Evolutionary conservation across 2,888 invertebrate genomes (phyloP), one percentile per base, ranked within the genome.

Genomic region (Tipula confusa): DNA sequence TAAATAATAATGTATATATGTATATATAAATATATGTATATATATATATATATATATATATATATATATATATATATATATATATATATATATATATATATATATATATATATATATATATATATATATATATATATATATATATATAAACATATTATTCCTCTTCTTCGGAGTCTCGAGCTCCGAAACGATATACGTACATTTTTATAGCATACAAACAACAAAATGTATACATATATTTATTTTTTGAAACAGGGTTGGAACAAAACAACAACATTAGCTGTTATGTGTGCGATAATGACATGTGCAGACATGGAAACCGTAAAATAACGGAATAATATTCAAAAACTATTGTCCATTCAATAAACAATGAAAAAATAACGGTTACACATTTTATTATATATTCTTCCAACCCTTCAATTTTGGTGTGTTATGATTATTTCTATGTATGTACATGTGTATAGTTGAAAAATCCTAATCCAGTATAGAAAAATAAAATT

Each of bases 191-290:
- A n/a, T 64, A 64, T 64, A 64, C 11, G 33, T 33, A 33, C 15
- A 43, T 43, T 64, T 64, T 24, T 64, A 64, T 64, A 64, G 64
- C 43, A 43, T 15, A 43, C 43, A 43, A 43, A 15, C 43, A 43
- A 43, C 13, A 33, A 33, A 6, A 33, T 33, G 33, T 33, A 33
- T 33, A n/a, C n/a, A n/a, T n/a, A 11, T 36, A 36, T 36, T n/a
- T 64, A 64, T 64, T 64, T n/a, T 43, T 64, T 64, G 64, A 64
- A 64, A 64, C 64, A 64, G 64, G 64, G 64, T 64, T 64, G 64
- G 64, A 64, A 64, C 9, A 18, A 11, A 64, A 24, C 64, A 11
- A 24, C 18, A 18, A 64, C 64, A 24, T 11, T n/a, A n/a, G n/a
- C n/a, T n/a, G n/a, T n/a, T n/a, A n/a, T n/a, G n/a, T n/a, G n/a